phyloP scores from a whole-genome alignment of 2,113 vertebrate species.

The Scopus umbretta region DNA sequence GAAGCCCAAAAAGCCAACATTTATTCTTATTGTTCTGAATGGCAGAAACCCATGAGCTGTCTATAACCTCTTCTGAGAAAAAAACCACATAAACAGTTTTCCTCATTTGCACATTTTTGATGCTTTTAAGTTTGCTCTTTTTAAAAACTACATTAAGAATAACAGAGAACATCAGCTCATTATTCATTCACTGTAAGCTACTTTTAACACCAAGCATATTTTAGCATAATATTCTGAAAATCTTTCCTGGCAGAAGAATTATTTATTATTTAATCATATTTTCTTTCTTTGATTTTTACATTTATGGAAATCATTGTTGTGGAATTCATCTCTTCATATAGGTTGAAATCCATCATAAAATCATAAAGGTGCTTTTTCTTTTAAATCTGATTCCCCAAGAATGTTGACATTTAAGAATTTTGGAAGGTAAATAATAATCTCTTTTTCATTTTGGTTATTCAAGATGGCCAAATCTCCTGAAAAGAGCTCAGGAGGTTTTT shows the following conservation, averaged over 20 bases:
- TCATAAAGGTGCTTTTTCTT: neutral
- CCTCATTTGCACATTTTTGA: neutral
- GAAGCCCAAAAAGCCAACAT: neutral
- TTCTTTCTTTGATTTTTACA: neutral
- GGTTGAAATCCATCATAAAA: neutral
- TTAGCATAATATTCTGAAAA: neutral
- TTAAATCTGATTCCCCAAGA: neutral
- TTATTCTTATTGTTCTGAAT: neutral
- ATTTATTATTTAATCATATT: neutral
- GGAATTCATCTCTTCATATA: neutral
- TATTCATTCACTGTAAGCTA: neutral
- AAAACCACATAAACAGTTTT: neutral
- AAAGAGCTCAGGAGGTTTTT: neutral
- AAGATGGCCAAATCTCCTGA: neutral
- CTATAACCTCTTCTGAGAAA: neutral
- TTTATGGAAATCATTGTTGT: neutral
- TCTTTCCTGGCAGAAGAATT: neutral
- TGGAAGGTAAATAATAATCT: neutral
- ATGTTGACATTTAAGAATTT: neutral
- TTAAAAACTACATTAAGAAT: neutral
- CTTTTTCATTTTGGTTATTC: neutral
- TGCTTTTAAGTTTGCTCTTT: neutral
- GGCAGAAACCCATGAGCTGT: neutral
- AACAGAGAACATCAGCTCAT: neutral
- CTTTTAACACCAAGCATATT: neutral